Evolutionary conservation across 2,888 invertebrate species (phyloP).

Genomic region (Dynastes maya): DNA sequence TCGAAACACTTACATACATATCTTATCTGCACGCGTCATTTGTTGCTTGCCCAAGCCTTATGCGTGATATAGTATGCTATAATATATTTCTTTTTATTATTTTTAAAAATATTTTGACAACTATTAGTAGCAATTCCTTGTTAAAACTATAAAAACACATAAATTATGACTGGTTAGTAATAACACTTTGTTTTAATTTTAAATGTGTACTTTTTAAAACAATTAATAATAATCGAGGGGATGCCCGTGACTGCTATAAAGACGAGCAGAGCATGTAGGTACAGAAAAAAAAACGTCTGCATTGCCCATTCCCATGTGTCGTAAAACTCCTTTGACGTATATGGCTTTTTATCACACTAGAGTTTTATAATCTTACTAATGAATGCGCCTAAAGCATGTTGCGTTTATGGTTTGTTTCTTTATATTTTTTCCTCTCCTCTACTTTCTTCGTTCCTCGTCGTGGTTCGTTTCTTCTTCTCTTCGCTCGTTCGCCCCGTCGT

Average conservation of each 20-base stretch:
- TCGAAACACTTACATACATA: too few relatives aligned
- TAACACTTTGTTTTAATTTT: conserved; percentile 21
- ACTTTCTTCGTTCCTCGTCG: conserved; percentile 11
- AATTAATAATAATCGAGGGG: conserved; percentile 30
- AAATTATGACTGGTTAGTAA: not conserved
- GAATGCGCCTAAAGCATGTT: conserved; percentile 46
- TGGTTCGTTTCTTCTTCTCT: conserved; percentile 14
- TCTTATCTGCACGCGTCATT: too few relatives aligned
- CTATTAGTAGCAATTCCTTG: not conserved
- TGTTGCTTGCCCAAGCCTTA: too few relatives aligned
- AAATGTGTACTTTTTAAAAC: conserved; percentile 8
- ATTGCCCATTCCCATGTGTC: conserved; percentile 45
- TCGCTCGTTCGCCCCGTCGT: conserved; percentile 24
- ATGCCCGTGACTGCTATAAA: conserved; percentile 1
- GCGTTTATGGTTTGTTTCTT: conserved; percentile 49
- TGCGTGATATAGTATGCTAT: too few relatives aligned
- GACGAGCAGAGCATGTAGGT: not conserved
- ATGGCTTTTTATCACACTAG: conserved; percentile 49
- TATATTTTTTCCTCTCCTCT: conserved; percentile 31
- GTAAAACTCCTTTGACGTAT: conserved; percentile 50
- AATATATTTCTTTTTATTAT: too few relatives aligned
- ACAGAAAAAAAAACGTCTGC: conserved; percentile 36
- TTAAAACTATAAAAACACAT: not conserved
- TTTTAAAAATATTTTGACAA: not conserved
- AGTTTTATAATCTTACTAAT: conserved; percentile 51